Percentiles rank a stretch among this genome's conserved stretches.
These are phyloP conservation scores for Pongo abelii DNA, from an alignment of 2,113 vertebrate genomes.

Conservation along the genomic window DNA sequence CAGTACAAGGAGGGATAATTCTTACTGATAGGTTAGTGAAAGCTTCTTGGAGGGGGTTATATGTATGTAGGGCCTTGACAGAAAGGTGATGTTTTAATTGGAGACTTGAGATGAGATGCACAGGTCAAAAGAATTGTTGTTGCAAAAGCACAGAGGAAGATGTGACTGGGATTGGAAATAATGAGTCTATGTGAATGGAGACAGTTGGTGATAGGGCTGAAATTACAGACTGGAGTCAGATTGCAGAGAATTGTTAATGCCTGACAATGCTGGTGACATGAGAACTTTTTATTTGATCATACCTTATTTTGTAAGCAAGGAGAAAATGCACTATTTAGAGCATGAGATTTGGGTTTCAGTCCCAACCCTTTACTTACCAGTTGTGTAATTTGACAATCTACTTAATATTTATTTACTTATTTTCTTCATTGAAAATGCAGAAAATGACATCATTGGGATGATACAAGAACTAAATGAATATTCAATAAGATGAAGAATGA, in stretches of 20 bases:
- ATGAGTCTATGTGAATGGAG: neutral
- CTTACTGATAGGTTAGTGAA: neutral
- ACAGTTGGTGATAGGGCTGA: neutral
- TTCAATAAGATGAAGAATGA: neutral
- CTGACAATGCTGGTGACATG: accelerated
- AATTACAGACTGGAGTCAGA: neutral
- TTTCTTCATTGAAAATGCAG: neutral
- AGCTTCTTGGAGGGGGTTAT: neutral
- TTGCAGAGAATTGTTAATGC: neutral
- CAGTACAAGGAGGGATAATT: neutral
- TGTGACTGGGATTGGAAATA: neutral
- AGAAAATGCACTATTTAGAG: neutral
- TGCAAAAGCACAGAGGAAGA: neutral
- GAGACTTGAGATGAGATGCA: neutral
- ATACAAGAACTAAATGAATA: neutral
- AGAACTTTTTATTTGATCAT: neutral
- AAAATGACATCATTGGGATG: neutral
- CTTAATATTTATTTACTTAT: neutral
- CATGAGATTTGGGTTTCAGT: neutral
- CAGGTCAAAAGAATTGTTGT: neutral
- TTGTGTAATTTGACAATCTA: neutral
- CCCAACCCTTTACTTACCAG: neutral
- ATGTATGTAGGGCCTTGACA: neutral
- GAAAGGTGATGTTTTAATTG: neutral
- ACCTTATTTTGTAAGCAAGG: neutral